Evolutionary conservation across 2,113 vertebrate species (phyloP), one percentile per base, ranked within the genome.

Genomic region (Amblyopsis rosae): DNA sequence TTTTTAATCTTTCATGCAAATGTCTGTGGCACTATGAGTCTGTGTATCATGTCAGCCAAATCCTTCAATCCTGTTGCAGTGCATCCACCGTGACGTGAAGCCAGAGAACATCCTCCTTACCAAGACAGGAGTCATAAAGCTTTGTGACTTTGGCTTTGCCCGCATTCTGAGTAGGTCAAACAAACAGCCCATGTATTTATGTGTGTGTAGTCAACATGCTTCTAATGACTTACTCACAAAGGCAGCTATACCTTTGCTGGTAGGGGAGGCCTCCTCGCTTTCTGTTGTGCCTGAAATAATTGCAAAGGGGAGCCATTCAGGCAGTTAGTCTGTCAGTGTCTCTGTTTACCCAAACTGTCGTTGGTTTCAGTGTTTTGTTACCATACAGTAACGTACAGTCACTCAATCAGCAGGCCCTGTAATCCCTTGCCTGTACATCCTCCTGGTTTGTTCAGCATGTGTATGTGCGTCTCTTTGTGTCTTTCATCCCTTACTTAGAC

Each of bases 61-160:
- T 46, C 49, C 47, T 41, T 76, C 35, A 65, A 41, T 7, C 16
- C 26, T 81, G 74, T 86, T 73, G 53, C 89, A 99, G 97, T 99
- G 97, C 84, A 99, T 99, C 81, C 97, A 99, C 74, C 92, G 98
- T 1, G 98, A 99, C 4, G 95, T 99, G 15, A 99, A 99, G 82
- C 97, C 98, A 0, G 97, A 99, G 87, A 99, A 99, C 86, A 99
- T 99, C 90, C 94, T 99, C 67, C 93, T 99, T 75, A 98, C 97
- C 3, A 99, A 96, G 86, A 95, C 94, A 3, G 95, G 92, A 0
- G 92, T 98, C 84, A 94, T 99, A 89, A 99, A 99, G 74, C 95
- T 99, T 32, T 99, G 98, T 58, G 98, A 99, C 89, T 99, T 99
- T 3, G 98, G 98, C 81, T 99, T 99, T 66, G 98, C 97, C 61